phyloP scores from a whole-genome alignment of 2,113 vertebrate genomes.

The Silurus asotus region DNA sequence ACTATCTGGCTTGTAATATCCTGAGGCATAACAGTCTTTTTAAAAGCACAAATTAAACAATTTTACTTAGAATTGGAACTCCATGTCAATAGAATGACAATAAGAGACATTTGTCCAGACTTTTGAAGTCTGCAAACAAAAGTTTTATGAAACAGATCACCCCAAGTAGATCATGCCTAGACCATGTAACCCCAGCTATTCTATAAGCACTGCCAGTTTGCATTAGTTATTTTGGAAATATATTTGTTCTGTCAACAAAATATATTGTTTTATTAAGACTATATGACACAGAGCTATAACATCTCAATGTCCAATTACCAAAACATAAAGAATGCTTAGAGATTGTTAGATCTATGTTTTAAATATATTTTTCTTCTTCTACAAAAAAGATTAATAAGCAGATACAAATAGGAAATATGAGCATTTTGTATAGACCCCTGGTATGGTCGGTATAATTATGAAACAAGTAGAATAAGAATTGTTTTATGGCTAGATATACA shows the following conservation, averaged over 20 bases:
- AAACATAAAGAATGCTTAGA: too few species aligned
- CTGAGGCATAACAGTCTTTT: neutral
- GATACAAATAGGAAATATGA: too few species aligned
- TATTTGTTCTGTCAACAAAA: neutral
- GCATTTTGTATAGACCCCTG: too few species aligned
- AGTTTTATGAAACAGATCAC: too few species aligned
- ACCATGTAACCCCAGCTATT: neutral
- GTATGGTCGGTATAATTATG: too few species aligned
- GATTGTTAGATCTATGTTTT: too few species aligned
- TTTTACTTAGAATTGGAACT: neutral
- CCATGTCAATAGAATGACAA: neutral
- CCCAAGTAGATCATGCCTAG: neutral
- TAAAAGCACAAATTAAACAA: neutral
- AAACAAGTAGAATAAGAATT: neutral
- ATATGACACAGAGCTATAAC: neutral
- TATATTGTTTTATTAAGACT: neutral
- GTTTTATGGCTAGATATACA: neutral
- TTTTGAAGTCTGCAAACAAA: neutral
- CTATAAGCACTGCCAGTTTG: neutral
- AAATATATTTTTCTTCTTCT: too few species aligned
- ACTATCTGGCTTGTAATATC: neutral
- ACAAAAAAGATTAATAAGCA: too few species aligned
- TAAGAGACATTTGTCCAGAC: neutral
- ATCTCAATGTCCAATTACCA: neutral
- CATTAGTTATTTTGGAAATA: neutral